Base-by-base conservation (phyloP, 2,888 invertebrate species). In the Lochmaea capreae region DNA sequence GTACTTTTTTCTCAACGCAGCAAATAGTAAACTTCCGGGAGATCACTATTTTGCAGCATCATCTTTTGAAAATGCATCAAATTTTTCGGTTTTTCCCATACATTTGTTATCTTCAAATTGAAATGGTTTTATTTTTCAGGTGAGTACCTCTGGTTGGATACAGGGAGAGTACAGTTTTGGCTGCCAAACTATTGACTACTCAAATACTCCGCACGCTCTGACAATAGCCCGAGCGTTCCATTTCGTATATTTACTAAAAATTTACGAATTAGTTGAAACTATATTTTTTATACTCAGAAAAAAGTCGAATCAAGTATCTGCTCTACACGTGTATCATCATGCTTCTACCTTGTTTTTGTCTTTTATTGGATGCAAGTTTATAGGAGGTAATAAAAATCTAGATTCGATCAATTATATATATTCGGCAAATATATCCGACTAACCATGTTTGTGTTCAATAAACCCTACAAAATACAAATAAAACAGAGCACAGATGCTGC, bases 281-380 rank as follows among this genome's bases (percentile, higher is more conserved):
- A 83, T 91, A 4, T 91, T 94, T 84, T 94, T 94, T 82, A 87
- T 93, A 16, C 83, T 94, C 79, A 89, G 94, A 75, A 93, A 93
- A 85, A 94, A 92, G 84, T 88, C 90, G 73, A 90, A 89, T 59
- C 94, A 94, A 87, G 91, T 93, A 6, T 91, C 94, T 0, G 91
- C 90, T 76, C 87, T 94, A 61, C 94, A 94, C 79, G 87, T 94
- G 2, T 94, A 94, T 82, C 94, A 94, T 86, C 94, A 94, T 79
- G 86, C 90, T 65, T 88, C 90, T 66, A 90, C 93, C 0, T 83
- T 92, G 46, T 82, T 89, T 11, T 87, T 93, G 2, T 85, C 90
- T 0, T 94, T 93, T 91, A 78, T 90, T 0, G 90, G 87, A 1
- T 88, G 90, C 52, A 93, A 92, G 87, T 91, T 90, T 82, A 88